Evolutionary conservation across 2,888 invertebrate genomes (phyloP).

Genomic region (Zygogramma bicolorata): DNA sequence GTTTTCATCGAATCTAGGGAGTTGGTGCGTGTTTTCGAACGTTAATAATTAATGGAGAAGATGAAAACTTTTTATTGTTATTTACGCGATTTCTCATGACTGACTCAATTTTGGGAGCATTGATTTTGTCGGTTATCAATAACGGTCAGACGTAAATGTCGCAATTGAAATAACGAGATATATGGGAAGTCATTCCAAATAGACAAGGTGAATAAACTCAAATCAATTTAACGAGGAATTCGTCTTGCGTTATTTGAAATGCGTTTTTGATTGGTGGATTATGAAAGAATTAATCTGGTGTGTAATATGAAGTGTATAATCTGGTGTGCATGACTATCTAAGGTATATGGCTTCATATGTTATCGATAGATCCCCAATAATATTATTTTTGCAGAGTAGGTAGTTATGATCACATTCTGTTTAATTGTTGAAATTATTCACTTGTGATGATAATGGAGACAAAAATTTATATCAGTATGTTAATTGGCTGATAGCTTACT

Average conservation of each 20-base stretch:
- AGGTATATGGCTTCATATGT: too few relatives aligned
- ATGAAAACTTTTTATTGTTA: slow-evolving; percentile 31
- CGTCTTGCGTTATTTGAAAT: background rate
- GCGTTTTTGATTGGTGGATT: background rate
- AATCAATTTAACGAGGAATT: background rate
- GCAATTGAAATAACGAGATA: background rate
- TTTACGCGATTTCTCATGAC: slow-evolving; percentile 19
- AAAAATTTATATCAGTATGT: too few relatives aligned
- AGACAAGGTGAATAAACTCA: background rate
- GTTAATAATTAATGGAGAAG: slow-evolving; percentile 27
- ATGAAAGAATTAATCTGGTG: too few relatives aligned
- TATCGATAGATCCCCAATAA: too few relatives aligned
- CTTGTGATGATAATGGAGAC: too few relatives aligned
- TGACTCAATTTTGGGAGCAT: slow-evolving; percentile 3
- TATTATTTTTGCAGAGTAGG: too few relatives aligned
- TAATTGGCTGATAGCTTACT: too few relatives aligned
- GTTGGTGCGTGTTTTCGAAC: slow-evolving; percentile 25
- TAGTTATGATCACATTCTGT: too few relatives aligned
- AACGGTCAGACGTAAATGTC: background rate
- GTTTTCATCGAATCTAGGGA: slow-evolving; percentile 9
- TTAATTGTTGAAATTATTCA: too few relatives aligned
- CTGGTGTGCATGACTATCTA: too few relatives aligned
- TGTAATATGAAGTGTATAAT: too few relatives aligned
- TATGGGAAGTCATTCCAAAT: background rate
- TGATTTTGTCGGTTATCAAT: slow-evolving; percentile 16